Conservation (phyloP, 2,113 vertebrate genomes). For the Daubentonia madagascariensis region DNA sequence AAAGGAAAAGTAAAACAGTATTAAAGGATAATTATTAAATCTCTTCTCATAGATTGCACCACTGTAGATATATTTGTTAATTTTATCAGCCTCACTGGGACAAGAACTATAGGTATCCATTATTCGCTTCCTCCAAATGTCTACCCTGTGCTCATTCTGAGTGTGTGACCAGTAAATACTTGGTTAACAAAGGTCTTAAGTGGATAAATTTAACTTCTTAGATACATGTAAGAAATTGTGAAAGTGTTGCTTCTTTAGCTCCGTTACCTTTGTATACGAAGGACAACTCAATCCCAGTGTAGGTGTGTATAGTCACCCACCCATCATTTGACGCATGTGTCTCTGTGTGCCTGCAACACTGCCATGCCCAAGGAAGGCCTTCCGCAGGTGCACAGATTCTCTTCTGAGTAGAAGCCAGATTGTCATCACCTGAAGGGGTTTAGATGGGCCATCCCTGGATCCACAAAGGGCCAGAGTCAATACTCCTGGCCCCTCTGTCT, state of each 20-base stretch:
- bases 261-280: accelerated
- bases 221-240: not conserved
- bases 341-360: accelerated
- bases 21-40: not conserved
- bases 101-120: accelerated
- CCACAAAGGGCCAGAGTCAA: accelerated
- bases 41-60: not conserved
- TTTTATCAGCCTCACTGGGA: not conserved
- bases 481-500: too few species aligned
- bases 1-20: not conserved
- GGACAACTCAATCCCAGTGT: not conserved
- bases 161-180: not conserved
- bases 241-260: not conserved
- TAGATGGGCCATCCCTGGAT: accelerated
- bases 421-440: not conserved
- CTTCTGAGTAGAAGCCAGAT: not conserved
- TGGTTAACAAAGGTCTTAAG: not conserved
- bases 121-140: too few species aligned
- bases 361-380: not conserved
- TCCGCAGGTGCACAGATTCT: accelerated
- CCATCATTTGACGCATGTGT: not conserved
- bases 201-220: not conserved
- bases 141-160: accelerated
- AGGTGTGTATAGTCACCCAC: accelerated
- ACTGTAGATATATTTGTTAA: accelerated